Percentiles rank a stretch among this genome's conserved stretches.
These are phyloP conservation scores for Epinephelus moara DNA, from an alignment of 2,113 vertebrate species.

Conservation along the genomic window DNA sequence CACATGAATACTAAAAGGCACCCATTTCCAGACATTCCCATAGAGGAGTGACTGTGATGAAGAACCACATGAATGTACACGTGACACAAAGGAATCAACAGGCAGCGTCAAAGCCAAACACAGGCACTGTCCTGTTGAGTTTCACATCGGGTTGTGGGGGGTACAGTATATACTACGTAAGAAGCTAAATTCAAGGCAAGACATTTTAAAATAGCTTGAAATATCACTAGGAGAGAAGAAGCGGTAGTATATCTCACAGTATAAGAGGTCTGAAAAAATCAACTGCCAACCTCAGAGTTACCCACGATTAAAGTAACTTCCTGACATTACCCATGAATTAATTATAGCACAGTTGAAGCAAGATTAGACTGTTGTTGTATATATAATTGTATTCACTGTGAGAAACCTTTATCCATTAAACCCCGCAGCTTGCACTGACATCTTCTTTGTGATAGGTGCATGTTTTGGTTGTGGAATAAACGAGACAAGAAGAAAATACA, in stretches of 20 bases:
- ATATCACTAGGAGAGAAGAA: not conserved
- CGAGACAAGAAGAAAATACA: constrained; percentile 51
- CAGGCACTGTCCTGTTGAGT: not conserved
- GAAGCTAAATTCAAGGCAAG: constrained; percentile 16
- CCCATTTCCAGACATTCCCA: no score
- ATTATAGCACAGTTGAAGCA: constrained; percentile 43
- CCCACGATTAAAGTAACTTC: constrained; percentile 47
- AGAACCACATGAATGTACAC: not conserved
- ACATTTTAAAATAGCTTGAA: constrained; percentile 1
- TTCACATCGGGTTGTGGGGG: constrained; percentile 18
- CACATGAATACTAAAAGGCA: not conserved
- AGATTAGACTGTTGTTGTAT: constrained; percentile 42
- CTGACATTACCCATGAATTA: constrained; percentile 56
- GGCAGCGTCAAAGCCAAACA: not conserved
- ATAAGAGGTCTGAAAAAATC: constrained; percentile 32
- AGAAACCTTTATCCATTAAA: constrained; percentile 50
- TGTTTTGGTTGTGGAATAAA: constrained; percentile 62
- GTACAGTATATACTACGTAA: not conserved
- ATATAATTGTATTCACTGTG: constrained; percentile 34
- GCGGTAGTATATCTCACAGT: not conserved
- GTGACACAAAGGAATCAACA: not conserved
- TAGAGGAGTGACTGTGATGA: not conserved
- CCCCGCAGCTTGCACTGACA: constrained; percentile 31
- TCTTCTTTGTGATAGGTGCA: constrained; percentile 49
- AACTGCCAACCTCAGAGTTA: constrained; percentile 31